These are phyloP conservation scores for Sebastes jordani DNA, from an alignment of 2,797 vertebrate species.

Conservation along the genomic window DNA sequence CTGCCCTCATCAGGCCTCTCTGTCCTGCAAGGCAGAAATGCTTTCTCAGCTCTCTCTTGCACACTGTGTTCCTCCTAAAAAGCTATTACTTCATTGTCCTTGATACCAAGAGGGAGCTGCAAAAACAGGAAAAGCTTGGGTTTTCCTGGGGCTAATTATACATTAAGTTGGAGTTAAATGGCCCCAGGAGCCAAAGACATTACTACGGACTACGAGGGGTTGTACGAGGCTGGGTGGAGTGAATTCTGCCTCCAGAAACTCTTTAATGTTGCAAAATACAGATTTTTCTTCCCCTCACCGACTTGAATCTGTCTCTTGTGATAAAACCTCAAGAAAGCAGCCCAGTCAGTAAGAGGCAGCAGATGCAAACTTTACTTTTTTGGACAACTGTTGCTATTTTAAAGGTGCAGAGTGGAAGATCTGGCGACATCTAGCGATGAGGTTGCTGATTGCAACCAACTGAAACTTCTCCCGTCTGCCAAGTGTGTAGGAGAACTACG, in stretches of 20 bases:
- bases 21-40: conserved; percentile 53
- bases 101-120: conserved; percentile 21
- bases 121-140: conserved; percentile 6
- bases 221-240: not conserved
- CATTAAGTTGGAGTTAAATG: conserved; percentile 35
- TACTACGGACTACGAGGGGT: not conserved
- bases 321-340: not conserved
- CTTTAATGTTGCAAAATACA: conserved; percentile 11
- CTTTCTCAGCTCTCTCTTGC: conserved; percentile 55
- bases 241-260: not conserved
- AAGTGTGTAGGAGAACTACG: too few species aligned
- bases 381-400: not conserved
- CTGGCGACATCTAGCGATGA: too few species aligned
- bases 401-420: too few species aligned
- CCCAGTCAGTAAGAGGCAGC: not conserved
- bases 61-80: conserved; percentile 35
- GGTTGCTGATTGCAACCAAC: too few species aligned
- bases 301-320: not conserved
- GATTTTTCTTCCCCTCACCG: not conserved
- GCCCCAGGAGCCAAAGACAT: conserved; percentile 20
- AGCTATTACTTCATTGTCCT: conserved; percentile 52
- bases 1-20: conserved; percentile 2
- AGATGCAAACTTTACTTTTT: not conserved
- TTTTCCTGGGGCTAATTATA: conserved; percentile 38
- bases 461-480: too few species aligned